These are phyloP conservation scores for Hydropotes inermis DNA, from an alignment of 2,113 vertebrate species.

Conservation along the genomic window DNA sequence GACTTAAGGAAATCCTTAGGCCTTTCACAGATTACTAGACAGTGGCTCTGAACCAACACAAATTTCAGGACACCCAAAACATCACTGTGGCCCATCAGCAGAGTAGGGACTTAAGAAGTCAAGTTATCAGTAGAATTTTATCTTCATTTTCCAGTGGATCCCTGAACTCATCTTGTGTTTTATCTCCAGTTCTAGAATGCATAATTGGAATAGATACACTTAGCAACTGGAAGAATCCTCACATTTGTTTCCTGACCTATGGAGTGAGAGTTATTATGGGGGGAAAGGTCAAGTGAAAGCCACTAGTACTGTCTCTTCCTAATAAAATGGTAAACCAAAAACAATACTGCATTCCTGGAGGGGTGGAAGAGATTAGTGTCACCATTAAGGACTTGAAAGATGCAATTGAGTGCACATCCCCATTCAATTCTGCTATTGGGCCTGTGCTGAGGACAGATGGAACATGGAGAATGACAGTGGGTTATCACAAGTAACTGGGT, in stretches of 20 bases:
- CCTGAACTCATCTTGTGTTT: not conserved
- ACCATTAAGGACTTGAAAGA: not conserved
- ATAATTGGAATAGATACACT: not conserved
- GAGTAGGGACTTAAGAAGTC: too few species aligned
- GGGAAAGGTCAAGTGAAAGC: not conserved
- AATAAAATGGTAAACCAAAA: not conserved
- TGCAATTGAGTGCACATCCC: not conserved
- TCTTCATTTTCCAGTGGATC: not conserved
- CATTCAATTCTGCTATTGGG: not conserved
- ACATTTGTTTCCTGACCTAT: not conserved
- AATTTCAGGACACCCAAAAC: not conserved
- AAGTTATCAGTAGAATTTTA: not conserved
- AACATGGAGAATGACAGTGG: not conserved
- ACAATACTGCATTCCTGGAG: not conserved
- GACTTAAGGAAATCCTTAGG: not conserved
- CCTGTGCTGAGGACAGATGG: not conserved
- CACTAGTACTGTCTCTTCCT: not conserved
- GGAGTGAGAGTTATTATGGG: not conserved
- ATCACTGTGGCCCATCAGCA: not conserved
- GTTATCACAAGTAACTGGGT: not conserved
- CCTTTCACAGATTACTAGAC: not conserved
- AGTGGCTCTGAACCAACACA: not conserved
- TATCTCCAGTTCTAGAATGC: not conserved
- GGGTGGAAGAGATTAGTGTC: not conserved
- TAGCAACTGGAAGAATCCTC: not conserved